Evolutionary conservation across 2,113 vertebrate genomes (phyloP).

Genomic region (Tapirus terrestris): DNA sequence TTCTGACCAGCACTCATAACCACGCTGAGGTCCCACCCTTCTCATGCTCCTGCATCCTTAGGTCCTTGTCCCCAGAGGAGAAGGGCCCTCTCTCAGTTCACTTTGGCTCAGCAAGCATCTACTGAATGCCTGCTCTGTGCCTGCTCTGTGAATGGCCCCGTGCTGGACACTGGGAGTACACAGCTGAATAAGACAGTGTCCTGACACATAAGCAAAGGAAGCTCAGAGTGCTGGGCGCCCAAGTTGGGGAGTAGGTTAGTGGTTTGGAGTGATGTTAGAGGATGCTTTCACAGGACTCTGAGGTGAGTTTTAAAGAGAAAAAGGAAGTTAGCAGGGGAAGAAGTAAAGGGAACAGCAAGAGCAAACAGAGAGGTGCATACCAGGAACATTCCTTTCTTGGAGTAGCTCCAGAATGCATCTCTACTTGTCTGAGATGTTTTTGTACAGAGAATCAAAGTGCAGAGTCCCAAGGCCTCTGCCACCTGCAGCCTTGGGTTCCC

Average conservation of each 20-base stretch:
- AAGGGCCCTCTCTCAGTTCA: not conserved
- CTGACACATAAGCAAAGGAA: not conserved
- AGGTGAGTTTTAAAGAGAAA: not conserved
- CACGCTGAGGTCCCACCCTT: not conserved
- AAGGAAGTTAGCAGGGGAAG: not conserved
- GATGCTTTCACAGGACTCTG: not conserved
- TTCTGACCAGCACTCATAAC: not conserved
- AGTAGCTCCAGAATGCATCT: not conserved
- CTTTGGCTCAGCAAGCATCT: not conserved
- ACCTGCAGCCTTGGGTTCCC: not conserved
- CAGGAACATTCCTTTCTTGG: not conserved
- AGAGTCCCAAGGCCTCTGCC: not conserved
- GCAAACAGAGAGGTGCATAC: not conserved
- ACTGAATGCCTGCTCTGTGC: not conserved
- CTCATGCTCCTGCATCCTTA: not conserved
- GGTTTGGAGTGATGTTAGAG: not conserved
- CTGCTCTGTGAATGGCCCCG: not conserved
- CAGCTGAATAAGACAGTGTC: not conserved
- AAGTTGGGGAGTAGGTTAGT: not conserved
- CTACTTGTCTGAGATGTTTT: not conserved
- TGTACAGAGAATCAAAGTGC: not conserved
- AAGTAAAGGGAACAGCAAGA: not conserved
- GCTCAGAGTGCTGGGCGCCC: not conserved
- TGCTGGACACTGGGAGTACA: not conserved
- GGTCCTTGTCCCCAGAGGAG: not conserved